phyloP scores from a whole-genome alignment of 2,888 invertebrate species.

The Cryptus armator region DNA sequence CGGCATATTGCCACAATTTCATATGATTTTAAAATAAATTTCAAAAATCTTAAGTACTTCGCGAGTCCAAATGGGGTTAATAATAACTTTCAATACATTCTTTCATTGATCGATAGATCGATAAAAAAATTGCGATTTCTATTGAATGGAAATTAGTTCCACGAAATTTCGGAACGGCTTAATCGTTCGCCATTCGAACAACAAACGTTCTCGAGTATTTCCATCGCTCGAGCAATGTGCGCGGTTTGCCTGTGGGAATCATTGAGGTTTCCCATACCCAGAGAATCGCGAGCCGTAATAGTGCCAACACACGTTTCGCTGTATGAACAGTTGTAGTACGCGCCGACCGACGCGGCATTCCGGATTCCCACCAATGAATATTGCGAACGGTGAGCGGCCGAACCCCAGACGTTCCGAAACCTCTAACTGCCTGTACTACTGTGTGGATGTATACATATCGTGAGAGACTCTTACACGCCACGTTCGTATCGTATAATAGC shows the following conservation, averaged over 20 bases:
- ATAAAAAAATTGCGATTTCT: too few relatives aligned
- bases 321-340: slow-evolving; percentile 63
- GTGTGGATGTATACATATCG: slow-evolving; percentile 13
- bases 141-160: too few relatives aligned
- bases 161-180: background rate
- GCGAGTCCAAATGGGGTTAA: background rate
- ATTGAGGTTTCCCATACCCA: slow-evolving; percentile 78
- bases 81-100: too few relatives aligned
- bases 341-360: slow-evolving; percentile 22
- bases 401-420: slow-evolving; percentile 71
- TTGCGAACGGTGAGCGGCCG: slow-evolving; percentile 37
- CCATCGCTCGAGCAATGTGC: slow-evolving; percentile 21
- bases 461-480: slow-evolving; percentile 53
- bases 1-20: too few relatives aligned
- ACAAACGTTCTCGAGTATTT: background rate
- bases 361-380: slow-evolving; percentile 15
- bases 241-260: slow-evolving; percentile 73
- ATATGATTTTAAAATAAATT: too few relatives aligned
- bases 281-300: slow-evolving; percentile 15
- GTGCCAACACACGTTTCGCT: slow-evolving; percentile 60
- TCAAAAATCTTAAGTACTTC: too few relatives aligned
- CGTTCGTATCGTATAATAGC: slow-evolving; percentile 35
- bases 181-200: slow-evolving; percentile 5
- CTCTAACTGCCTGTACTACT: slow-evolving; percentile 16
- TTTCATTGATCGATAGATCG: too few relatives aligned